phyloP scores from a whole-genome alignment of 2,797 vertebrate species.

The Carcharodon carcharias region DNA sequence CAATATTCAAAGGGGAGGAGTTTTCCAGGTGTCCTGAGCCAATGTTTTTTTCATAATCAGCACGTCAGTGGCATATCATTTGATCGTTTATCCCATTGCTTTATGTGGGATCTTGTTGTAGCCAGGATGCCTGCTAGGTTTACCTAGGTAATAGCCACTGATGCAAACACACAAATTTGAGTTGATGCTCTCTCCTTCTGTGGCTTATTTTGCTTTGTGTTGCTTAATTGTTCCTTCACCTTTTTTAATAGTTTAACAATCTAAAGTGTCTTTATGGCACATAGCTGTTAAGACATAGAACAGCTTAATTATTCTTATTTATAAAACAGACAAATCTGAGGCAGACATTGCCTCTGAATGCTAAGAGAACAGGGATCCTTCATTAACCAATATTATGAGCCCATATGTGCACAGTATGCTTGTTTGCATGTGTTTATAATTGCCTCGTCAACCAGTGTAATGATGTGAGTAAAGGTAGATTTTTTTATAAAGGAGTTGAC shows the following conservation, averaged over 20 bases:
- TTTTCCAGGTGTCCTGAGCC: not conserved
- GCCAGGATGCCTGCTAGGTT: not conserved
- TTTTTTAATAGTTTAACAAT: not conserved
- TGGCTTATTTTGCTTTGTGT: not conserved
- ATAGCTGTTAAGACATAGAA: not conserved
- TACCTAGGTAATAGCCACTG: not conserved
- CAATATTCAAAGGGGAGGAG: not conserved
- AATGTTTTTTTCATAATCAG: not conserved
- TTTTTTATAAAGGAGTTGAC: not conserved
- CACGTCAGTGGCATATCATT: not conserved
- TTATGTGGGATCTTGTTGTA: not conserved
- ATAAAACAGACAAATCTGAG: constrained; percentile 25
- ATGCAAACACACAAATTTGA: not conserved
- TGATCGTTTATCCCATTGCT: not conserved
- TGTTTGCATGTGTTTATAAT: constrained; percentile 30
- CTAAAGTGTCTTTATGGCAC: not conserved
- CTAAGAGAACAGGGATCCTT: not conserved
- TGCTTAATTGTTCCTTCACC: not conserved
- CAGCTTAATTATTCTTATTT: constrained; percentile 28
- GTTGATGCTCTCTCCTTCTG: not conserved
- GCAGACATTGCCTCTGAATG: not conserved
- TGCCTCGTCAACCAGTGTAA: constrained; percentile 30
- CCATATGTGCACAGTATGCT: constrained; percentile 34
- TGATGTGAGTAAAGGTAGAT: constrained; percentile 26
- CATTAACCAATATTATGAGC: constrained; percentile 27